A percentile compares a stretch with the other conserved stretches of the same genome.
Evolutionary conservation across 1,140 invertebrate genomes (phyloP).

Genomic region (Dufourea novaeangliae): DNA sequence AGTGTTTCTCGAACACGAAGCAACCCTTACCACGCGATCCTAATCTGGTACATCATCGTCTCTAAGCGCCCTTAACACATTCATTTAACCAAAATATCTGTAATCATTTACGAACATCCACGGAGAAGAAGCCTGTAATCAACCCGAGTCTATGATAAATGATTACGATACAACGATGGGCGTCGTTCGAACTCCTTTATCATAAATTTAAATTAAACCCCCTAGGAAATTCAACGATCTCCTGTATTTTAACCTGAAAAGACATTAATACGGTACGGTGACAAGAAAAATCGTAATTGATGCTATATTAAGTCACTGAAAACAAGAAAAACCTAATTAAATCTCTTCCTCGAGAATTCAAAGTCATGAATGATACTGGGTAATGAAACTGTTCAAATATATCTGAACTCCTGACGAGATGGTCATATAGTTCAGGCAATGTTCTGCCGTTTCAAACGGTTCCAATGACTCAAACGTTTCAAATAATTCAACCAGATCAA

Average conservation of each 20-base stretch:
- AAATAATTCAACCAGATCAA: too few species aligned
- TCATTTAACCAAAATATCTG: neutral
- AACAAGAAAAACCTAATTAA: too few species aligned
- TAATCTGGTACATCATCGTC: neutral
- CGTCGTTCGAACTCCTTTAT: neutral
- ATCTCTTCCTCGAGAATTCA: neutral
- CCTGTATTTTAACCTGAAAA: too few species aligned
- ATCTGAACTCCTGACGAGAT: too few species aligned
- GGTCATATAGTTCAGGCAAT: too few species aligned
- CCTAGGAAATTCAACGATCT: neutral
- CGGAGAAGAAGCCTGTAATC: neutral
- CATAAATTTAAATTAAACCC: slow-evolving; percentile 28
- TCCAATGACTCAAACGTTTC: too few species aligned
- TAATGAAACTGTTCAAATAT: too few species aligned
- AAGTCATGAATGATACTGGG: too few species aligned
- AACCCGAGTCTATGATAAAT: neutral
- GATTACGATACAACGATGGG: neutral
- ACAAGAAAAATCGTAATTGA: too few species aligned
- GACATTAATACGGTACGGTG: too few species aligned
- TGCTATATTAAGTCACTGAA: too few species aligned
- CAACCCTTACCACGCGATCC: neutral
- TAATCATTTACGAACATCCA: neutral
- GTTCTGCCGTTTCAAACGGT: too few species aligned
- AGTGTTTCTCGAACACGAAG: neutral
- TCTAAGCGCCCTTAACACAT: neutral